Conservation (phyloP, 2,113 vertebrate genomes). For the Scopus umbretta region DNA sequence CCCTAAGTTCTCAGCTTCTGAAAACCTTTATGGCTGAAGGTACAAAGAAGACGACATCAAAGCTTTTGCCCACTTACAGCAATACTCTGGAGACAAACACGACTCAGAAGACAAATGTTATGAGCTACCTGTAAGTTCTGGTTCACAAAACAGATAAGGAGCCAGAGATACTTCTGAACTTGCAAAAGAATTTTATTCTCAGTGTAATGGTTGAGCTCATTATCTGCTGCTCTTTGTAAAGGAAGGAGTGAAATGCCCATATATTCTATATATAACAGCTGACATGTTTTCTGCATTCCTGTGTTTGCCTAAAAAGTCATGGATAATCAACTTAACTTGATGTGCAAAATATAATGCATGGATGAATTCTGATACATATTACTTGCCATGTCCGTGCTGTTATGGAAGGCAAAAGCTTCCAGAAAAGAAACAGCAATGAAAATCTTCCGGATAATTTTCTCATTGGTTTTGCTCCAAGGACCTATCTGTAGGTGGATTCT, state of each 20-base stretch:
- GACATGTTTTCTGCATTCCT: slow-evolving; percentile 22
- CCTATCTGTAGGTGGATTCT: background rate
- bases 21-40: background rate
- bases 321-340: slow-evolving; percentile 34
- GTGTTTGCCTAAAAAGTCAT: slow-evolving; percentile 25
- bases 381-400: background rate
- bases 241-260: background rate
- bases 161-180: background rate
- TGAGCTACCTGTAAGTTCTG: slow-evolving; percentile 25
- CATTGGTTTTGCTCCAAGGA: background rate
- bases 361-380: background rate
- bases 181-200: slow-evolving; percentile 16
- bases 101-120: background rate
- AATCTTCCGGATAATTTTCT: slow-evolving; percentile 6
- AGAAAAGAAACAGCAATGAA: background rate
- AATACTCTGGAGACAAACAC: slow-evolving; percentile 2
- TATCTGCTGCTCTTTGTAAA: background rate
- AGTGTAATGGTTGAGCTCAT: background rate
- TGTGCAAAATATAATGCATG: background rate
- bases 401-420: background rate
- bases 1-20: background rate
- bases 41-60: background rate
- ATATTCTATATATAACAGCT: background rate
- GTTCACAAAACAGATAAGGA: background rate
- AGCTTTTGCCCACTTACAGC: background rate